Percentiles rank a stretch among this genome's conserved stretches.
Evolutionary conservation across 2,797 vertebrate species (phyloP).

Genomic region (Rousettus madagascariensis): DNA sequence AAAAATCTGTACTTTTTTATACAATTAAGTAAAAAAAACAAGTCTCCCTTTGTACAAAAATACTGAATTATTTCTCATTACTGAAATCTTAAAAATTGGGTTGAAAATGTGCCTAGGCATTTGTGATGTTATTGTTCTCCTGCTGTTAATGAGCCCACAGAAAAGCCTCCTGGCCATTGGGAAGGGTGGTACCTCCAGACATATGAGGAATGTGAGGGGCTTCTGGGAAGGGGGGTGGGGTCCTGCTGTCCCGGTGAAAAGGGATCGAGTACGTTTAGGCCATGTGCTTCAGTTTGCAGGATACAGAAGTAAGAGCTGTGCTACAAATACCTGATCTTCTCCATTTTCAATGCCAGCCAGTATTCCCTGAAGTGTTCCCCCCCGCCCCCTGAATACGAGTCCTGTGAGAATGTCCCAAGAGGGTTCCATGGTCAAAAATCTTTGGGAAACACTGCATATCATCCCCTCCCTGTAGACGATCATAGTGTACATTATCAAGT

Average conservation of each 20-base stretch:
- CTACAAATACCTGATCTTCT: neutral
- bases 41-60: neutral
- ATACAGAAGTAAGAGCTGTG: neutral
- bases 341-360: neutral
- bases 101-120: slow-evolving; percentile 72
- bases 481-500: neutral
- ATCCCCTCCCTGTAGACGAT: neutral
- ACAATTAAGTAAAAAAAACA: neutral
- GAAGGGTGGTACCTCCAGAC: neutral
- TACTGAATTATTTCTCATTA: slow-evolving; percentile 70
- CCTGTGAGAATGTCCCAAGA: neutral
- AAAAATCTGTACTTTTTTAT: neutral
- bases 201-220: neutral
- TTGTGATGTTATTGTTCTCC: slow-evolving; percentile 30
- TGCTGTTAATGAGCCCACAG: neutral
- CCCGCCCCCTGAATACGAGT: neutral
- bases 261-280: neutral
- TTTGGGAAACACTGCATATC: neutral
- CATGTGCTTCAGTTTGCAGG: neutral
- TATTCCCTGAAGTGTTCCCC: neutral
- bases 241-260: neutral
- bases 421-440: neutral
- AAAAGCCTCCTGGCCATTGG: neutral
- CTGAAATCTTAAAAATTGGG: slow-evolving; percentile 78
- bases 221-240: accelerated